A percentile compares a stretch with the other conserved stretches of the same genome.
These are phyloP conservation scores for Halcyon malimbica DNA, from an alignment of 2,113 vertebrate genomes.

Conservation along the genomic window DNA sequence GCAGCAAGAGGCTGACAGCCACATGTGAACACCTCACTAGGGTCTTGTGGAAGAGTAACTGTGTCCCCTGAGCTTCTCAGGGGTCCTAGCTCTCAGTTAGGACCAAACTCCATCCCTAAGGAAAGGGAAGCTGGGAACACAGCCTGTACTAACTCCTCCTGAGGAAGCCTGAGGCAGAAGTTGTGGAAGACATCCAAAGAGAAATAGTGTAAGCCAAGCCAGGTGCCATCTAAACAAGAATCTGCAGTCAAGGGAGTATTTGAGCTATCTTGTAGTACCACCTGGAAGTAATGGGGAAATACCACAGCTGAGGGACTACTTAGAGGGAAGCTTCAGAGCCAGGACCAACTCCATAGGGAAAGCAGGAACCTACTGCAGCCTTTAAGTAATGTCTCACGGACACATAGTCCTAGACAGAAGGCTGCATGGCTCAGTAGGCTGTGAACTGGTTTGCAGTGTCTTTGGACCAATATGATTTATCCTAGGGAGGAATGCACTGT, in stretches of 20 bases:
- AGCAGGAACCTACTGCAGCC: neutral
- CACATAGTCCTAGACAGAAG: neutral
- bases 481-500: neutral
- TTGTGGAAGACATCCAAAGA: neutral
- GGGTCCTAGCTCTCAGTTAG: neutral
- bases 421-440: neutral
- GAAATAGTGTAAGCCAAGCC: neutral
- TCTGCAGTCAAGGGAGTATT: neutral
- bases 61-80: neutral
- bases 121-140: neutral
- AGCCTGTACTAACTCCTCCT: neutral
- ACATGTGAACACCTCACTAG: neutral
- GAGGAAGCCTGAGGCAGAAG: neutral
- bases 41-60: neutral
- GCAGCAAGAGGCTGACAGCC: neutral
- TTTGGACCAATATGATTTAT: neutral
- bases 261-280: neutral
- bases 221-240: neutral
- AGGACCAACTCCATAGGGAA: neutral
- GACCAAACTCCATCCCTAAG: neutral
- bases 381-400: neutral
- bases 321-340: neutral
- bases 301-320: neutral
- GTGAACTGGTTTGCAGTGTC: neutral
- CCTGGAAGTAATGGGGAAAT: neutral